A percentile compares a stretch with the other conserved stretches of the same genome.
phyloP scores from a whole-genome alignment of 1,140 invertebrate species.

The Ips nitidus region DNA sequence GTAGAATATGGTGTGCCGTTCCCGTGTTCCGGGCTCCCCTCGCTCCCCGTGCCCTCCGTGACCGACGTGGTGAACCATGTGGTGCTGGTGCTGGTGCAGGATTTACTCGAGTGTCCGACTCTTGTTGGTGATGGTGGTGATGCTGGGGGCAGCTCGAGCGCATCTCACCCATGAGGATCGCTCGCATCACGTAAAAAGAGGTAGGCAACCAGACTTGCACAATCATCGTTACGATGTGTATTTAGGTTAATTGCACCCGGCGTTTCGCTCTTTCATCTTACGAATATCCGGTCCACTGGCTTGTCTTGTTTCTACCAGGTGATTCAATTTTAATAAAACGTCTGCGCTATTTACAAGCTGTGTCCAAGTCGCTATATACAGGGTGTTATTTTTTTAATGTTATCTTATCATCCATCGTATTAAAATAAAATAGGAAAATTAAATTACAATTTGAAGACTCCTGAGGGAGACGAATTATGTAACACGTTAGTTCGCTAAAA shows the following conservation, averaged over 20 bases:
- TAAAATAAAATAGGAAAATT: too few species aligned
- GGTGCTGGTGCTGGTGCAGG: neutral
- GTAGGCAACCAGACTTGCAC: neutral
- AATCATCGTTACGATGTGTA: neutral
- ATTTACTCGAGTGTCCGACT: neutral
- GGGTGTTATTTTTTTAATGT: too few species aligned
- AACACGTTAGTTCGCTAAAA: too few species aligned
- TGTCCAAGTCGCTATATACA: too few species aligned
- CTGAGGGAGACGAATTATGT: too few species aligned
- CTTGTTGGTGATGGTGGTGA: neutral
- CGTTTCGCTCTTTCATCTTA: neutral
- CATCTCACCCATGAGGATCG: neutral
- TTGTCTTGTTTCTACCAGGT: too few species aligned
- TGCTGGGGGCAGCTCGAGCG: neutral
- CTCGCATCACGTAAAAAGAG: neutral
- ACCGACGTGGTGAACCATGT: neutral
- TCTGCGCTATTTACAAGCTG: too few species aligned
- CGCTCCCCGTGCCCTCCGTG: neutral
- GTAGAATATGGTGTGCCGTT: neutral
- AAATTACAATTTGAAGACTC: too few species aligned
- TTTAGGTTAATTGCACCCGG: conserved; percentile 2
- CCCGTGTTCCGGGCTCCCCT: neutral
- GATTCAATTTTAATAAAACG: too few species aligned
- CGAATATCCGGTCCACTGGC: too few species aligned
- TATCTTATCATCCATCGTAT: too few species aligned